Base-by-base conservation (phyloP, 2,888 invertebrate genomes). In the Agrochola macilenta region DNA sequence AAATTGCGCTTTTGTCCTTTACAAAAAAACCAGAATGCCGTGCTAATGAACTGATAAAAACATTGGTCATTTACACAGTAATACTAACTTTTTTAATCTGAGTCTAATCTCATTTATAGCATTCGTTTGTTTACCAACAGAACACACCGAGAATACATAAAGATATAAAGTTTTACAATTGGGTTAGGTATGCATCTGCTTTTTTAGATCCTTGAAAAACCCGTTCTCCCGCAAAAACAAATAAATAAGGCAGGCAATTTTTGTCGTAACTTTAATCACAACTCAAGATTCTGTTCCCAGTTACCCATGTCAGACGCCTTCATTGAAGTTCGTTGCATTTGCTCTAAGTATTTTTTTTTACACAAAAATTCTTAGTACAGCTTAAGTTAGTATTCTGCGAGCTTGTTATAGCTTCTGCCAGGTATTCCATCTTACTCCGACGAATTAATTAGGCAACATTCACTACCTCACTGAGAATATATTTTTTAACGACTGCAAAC, bases 31-130 rank as follows among this genome's bases (percentile, higher is more conserved):
- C 52, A 60, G 17, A 80, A 70, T 61, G 58, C 54, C 17, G 68
- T 68, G 76, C 64, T 60, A 83, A 77, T 83, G 63, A 83, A 76
- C 78, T 77, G 86, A 83, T 82, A 76, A 77, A 39, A 58, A 39
- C 60, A 76, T 66, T 81, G 76, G 66, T 73, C 4, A 85, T 86
- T 85, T 43, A 60, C 49, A 68, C 23, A 57, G 49, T 46, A 46
- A 60, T 30, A 54, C 49, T 39, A 35, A 52, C n/a, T 43, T 52
- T 65, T 66, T 61, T 23, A 76, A 86, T 75, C 68, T 43, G 5
- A 43, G 63, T 26, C 46, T 70, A 54, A 85, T 82, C 68, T 69
- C n/a, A 35, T 35, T 76, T 58, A 39, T 54, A 43, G 26, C 8
- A 69, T 82, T 76, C 46, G 52, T 46, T 12, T 82, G 43, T 76